Evolutionary conservation across 1,140 invertebrate genomes (phyloP).

Genomic region (Yoshiicerus persimilis): DNA sequence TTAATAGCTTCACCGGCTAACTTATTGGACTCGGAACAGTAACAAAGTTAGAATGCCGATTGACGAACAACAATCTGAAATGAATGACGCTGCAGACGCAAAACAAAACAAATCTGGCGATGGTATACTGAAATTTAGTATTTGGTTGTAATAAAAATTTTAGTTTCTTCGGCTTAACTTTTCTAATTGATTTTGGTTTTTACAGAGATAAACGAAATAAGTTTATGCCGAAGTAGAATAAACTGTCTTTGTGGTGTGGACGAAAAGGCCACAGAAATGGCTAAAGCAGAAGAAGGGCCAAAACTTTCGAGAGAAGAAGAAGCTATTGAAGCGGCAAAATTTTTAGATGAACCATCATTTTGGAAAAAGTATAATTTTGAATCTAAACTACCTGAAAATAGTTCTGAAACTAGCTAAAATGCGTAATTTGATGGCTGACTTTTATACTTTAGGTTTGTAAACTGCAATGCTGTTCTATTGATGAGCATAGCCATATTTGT

Average conservation of each 20-base stretch:
- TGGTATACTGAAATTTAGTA: no score
- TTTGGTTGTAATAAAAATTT: no score
- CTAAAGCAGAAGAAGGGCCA: constrained; percentile 24
- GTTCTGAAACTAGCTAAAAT: no score
- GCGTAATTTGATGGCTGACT: no score
- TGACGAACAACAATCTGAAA: constrained; percentile 50
- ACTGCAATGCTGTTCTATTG: constrained; percentile 49
- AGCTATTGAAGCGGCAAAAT: constrained; percentile 49
- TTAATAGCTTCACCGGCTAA: constrained; percentile 55
- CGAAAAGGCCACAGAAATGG: constrained; percentile 27
- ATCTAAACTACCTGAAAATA: no score
- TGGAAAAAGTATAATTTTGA: constrained; percentile 51
- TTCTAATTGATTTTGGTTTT: no score
- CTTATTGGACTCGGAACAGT: constrained; percentile 56
- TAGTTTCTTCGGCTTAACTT: neutral
- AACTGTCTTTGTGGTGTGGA: constrained; percentile 40
- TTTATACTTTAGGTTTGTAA: constrained; percentile 49
- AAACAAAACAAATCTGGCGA: neutral
- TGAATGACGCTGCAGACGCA: neutral
- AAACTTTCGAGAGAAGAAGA: constrained; percentile 49
- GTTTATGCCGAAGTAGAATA: neutral
- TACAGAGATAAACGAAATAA: neutral
- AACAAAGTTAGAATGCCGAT: constrained; percentile 50
- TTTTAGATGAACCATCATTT: constrained; percentile 49
- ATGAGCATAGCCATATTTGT: constrained; percentile 50